These are phyloP conservation scores for Paedocypris micromegethes DNA, from an alignment of 2,797 vertebrate genomes.

Conservation along the genomic window DNA sequence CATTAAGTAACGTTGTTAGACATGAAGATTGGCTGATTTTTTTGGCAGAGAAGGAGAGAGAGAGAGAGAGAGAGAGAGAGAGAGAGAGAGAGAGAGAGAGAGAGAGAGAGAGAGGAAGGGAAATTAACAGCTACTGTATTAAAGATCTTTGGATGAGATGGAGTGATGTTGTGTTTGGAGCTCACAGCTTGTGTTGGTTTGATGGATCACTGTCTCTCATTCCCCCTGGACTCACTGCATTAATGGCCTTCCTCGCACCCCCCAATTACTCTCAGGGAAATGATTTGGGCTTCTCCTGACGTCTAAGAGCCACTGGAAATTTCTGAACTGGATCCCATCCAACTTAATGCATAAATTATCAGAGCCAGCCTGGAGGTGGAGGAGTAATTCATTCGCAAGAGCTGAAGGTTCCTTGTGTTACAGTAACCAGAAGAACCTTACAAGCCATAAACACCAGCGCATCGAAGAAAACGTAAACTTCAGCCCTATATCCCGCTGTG, in stretches of 20 bases:
- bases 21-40: no score
- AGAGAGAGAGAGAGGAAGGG: background rate
- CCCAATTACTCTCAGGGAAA: slow-evolving; percentile 65
- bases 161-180: slow-evolving; percentile 40
- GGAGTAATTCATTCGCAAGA: slow-evolving; percentile 22
- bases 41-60: no score
- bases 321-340: slow-evolving; percentile 61
- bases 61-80: no score
- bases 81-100: no score
- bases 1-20: no score
- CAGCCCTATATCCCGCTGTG: slow-evolving; percentile 52
- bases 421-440: slow-evolving; percentile 22
- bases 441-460: slow-evolving; percentile 52
- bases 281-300: slow-evolving; percentile 54
- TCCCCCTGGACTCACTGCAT: slow-evolving; percentile 51
- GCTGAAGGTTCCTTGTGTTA: background rate
- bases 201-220: slow-evolving; percentile 59
- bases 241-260: slow-evolving; percentile 61
- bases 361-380: slow-evolving; percentile 36
- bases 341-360: slow-evolving; percentile 71
- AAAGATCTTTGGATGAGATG: slow-evolving; percentile 50
- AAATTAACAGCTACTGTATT: slow-evolving; percentile 35
- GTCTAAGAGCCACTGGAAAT: slow-evolving; percentile 53
- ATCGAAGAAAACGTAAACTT: slow-evolving; percentile 47
- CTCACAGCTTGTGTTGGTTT: slow-evolving; percentile 37